Evolutionary conservation across 2,888 invertebrate species (phyloP).

Genomic region (Agrotis puta): DNA sequence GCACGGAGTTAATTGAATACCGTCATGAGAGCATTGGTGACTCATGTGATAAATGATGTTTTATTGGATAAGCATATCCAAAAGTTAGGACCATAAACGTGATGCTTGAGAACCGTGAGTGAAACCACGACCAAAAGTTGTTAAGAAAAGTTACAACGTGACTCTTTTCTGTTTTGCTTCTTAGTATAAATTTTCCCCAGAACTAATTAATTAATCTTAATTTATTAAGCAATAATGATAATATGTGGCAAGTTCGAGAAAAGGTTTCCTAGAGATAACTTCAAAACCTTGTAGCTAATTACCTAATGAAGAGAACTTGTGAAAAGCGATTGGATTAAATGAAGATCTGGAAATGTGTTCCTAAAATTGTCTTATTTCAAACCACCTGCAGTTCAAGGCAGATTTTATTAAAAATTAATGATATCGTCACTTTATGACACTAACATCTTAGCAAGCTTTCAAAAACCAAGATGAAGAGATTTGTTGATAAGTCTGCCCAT

Average conservation of each 20-base stretch:
- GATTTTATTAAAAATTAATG: background rate
- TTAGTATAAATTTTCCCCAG: constrained; percentile 3
- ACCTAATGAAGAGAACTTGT: background rate
- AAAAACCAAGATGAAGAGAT: background rate
- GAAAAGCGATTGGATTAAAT: too few species aligned
- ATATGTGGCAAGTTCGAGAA: background rate
- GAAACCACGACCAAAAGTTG: background rate
- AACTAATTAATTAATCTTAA: constrained; percentile 33
- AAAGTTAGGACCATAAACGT: too few species aligned
- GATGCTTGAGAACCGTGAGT: too few species aligned
- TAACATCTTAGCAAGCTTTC: background rate
- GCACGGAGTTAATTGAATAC: too few species aligned
- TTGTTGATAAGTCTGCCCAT: too few species aligned
- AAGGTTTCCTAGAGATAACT: constrained; percentile 4
- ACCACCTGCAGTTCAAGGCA: background rate
- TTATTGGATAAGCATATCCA: too few species aligned
- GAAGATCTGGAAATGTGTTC: background rate
- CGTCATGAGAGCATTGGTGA: background rate
- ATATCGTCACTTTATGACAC: background rate
- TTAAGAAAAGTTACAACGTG: constrained; percentile 11
- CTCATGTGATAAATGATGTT: too few species aligned
- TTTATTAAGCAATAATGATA: constrained; percentile 24
- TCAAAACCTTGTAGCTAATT: background rate
- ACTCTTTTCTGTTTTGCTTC: constrained; percentile 16
- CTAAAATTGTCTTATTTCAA: background rate